Evolutionary conservation across 2,113 vertebrate genomes (phyloP).

Genomic region (Halcyon senegalensis): DNA sequence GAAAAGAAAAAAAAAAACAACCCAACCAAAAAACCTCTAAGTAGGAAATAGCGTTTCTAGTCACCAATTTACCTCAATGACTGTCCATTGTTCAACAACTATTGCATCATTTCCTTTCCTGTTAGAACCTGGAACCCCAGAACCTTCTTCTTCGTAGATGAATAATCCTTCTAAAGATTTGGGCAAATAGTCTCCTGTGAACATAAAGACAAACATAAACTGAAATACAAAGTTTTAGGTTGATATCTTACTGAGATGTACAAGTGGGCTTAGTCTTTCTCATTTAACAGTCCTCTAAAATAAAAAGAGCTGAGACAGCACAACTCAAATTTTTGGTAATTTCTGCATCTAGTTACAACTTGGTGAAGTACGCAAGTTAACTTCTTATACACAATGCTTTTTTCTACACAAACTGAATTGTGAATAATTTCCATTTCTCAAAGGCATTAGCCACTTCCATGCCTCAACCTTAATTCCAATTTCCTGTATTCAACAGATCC

Average conservation of each 20-base stretch:
- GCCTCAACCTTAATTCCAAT: neutral
- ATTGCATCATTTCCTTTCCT: constrained; percentile 92
- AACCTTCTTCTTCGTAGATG: constrained; percentile 90
- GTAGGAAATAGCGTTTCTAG: neutral
- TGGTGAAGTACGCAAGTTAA: neutral
- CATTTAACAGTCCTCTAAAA: neutral
- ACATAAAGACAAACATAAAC: neutral
- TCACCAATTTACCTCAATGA: constrained; percentile 87
- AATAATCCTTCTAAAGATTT: constrained; percentile 94
- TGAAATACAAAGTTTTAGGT: neutral
- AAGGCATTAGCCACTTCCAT: neutral
- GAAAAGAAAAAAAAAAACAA: too few species aligned
- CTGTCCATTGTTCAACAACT: constrained; percentile 97
- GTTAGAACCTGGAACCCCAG: constrained; percentile 69
- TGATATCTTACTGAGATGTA: neutral
- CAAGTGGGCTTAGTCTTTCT: neutral
- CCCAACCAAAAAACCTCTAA: too few species aligned
- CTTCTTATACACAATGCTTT: neutral
- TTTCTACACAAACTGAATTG: neutral
- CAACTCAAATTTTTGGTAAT: neutral
- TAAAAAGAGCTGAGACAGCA: neutral
- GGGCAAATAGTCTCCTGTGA: constrained; percentile 86
- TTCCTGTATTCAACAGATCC: neutral
- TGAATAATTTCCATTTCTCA: neutral
- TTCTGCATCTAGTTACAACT: neutral